Base-by-base conservation (phyloP, 1,140 invertebrate genomes). In the Zaprionus taronus region DNA sequence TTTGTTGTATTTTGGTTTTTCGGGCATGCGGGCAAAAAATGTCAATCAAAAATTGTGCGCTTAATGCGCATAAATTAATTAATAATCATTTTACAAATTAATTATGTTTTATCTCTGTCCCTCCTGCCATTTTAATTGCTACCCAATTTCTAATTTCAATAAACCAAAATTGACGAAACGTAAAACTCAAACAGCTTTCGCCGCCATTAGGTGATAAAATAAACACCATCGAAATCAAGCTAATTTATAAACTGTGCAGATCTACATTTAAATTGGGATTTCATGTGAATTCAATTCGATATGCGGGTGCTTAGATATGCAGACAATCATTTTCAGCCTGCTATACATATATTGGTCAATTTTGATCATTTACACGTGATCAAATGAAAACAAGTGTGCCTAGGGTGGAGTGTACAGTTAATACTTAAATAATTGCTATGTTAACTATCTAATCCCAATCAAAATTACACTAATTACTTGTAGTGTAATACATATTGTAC, bases 31-130 rank as follows among this genome's bases (percentile, higher is more conserved):
- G n/a, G 34, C 49, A 7, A 24, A 38, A 65, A 65, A 58, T 86
- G 80, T 82, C 67, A 71, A 79, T 78, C 65, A 72, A 80, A 80
- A 34, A 38, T 38, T 51, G 15, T 61, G 26, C 66, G 41, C 51
- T 51, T 58, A 47, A 77, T 72, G 44, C 71, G 71, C 80, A 75
- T 83, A 72, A 81, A 83, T 79, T 38, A 81, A 89, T 89, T 76
- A 81, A 71, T 72, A 89, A 72, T 84, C 58, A 82, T 81, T 81
- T 74, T 53, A 82, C 74, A 79, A 69, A 81, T 80, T 80, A 83
- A 87, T 83, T 68, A 77, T 58, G 67, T 15, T 22, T 47, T 77
- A 80, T 80, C 69, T 53, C 47, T 70, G 41, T n/a, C 15, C n/a
- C 36, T 38, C 14, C 1, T 38, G 1, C 36, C n/a, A 79, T 55